Percentiles rank a stretch among this genome's conserved stretches.
Evolutionary conservation across 30 jellyfish, hydroid and myxozoan genomes (phyloP).

Genomic region (Hydractinia echinata): DNA sequence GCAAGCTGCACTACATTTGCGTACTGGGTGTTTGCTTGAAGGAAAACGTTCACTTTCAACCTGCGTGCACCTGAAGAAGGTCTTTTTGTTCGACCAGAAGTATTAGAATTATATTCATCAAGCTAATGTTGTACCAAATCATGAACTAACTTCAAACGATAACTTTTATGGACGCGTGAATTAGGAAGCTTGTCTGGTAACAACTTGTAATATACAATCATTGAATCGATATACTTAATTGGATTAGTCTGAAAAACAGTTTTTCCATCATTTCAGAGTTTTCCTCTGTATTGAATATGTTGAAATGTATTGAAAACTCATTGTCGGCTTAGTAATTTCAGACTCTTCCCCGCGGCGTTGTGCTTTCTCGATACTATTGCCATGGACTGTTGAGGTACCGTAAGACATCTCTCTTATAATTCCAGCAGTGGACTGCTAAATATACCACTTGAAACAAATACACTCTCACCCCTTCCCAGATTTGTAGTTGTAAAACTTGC

Average conservation of each 20-base stretch:
- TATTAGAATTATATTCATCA: constrained; percentile 8
- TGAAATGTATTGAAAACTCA: too few species aligned
- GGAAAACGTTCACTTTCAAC: constrained; percentile 43
- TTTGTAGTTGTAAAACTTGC: not conserved
- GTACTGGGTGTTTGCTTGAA: constrained; percentile 36
- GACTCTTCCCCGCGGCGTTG: too few species aligned
- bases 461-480: not conserved
- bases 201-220: constrained; percentile 18
- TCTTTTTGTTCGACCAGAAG: not conserved
- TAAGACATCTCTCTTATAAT: constrained; percentile 20
- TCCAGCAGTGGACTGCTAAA: constrained; percentile 28
- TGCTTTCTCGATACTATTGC: too few species aligned
- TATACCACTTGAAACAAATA: not conserved
- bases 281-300: too few species aligned
- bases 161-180: constrained; percentile 14
- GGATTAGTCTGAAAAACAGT: constrained; percentile 36
- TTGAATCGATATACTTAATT: constrained; percentile 35
- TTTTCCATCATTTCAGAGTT: constrained; percentile 40
- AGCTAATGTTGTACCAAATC: constrained; percentile 33
- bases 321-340: too few species aligned
- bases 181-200: constrained; percentile 14
- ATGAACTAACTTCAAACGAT: constrained; percentile 27
- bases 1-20: constrained; percentile 29
- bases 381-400: not conserved
- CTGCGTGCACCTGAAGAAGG: constrained; percentile 37